Evolutionary conservation across 2,797 vertebrate genomes (phyloP).

Genomic region (Stomatorhinus walkeri): DNA sequence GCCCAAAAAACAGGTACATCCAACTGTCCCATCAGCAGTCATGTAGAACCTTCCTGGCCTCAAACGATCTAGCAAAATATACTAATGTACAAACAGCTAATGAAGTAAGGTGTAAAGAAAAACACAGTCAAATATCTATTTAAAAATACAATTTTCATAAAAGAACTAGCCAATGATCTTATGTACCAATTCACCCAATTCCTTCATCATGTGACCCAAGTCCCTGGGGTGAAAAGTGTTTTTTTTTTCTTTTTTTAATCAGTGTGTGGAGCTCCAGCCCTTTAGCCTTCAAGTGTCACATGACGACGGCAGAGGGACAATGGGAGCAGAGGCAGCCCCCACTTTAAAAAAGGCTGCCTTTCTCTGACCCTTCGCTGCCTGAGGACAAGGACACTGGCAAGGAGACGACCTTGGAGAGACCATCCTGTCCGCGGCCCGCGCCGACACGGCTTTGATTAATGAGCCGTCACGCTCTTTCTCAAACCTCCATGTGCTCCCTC

Average conservation of each 20-base stretch:
- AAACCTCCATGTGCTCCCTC: constrained; percentile 14
- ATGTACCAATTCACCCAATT: not conserved
- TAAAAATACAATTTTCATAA: not conserved
- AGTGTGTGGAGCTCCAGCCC: constrained; percentile 22
- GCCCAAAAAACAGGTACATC: not conserved
- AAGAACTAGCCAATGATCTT: not conserved
- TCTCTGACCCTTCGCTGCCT: constrained; percentile 48
- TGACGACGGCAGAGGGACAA: constrained; percentile 56
- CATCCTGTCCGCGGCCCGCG: constrained; percentile 37
- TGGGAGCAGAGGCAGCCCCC: constrained; percentile 50
- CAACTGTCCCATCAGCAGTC: not conserved
- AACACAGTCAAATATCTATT: not conserved
- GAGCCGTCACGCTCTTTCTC: constrained; percentile 30
- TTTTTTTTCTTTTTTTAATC: not conserved
- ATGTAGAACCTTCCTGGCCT: not conserved
- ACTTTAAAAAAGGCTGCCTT: constrained; percentile 45
- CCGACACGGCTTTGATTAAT: constrained; percentile 33
- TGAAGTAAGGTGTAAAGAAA: not conserved
- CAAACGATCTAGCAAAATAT: not conserved
- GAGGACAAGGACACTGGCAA: constrained; percentile 39
- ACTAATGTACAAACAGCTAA: not conserved
- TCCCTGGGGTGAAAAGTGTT: not conserved
- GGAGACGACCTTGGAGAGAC: constrained; percentile 41
- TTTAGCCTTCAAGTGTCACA: constrained; percentile 50
- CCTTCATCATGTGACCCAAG: not conserved